Evolutionary conservation across 2,113 vertebrate species (phyloP).

Genomic region (Actinemys pallida): DNA sequence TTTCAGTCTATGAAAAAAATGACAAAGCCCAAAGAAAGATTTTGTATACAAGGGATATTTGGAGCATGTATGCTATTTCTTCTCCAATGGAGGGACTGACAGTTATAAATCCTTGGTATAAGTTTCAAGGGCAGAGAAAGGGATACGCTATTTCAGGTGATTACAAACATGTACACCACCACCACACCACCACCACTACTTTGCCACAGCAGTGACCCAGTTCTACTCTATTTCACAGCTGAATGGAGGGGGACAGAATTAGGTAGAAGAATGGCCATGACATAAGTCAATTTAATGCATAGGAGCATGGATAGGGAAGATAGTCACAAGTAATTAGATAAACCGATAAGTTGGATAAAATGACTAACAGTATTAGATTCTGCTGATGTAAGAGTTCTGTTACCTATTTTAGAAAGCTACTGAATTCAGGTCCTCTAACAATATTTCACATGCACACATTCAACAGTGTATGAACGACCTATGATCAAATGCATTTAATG

Average conservation of each 20-base stretch:
- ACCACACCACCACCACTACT: not conserved
- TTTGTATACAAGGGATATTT: not conserved
- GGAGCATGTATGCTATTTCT: not conserved
- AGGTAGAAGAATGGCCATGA: not conserved
- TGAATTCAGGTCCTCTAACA: not conserved
- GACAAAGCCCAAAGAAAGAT: not conserved
- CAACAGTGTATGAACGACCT: not conserved
- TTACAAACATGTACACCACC: not conserved
- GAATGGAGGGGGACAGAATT: not conserved
- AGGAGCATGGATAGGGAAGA: not conserved
- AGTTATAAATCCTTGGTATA: fast-evolving
- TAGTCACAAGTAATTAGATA: not conserved
- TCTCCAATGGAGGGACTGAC: not conserved
- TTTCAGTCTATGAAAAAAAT: not conserved
- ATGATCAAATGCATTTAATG: not conserved
- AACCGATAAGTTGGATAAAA: not conserved
- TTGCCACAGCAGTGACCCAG: not conserved
- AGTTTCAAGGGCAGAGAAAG: not conserved
- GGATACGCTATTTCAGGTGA: not conserved
- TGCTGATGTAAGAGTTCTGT: not conserved
- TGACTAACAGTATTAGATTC: not conserved
- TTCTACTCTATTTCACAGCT: slow-evolving; percentile 12
- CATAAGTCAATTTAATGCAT: not conserved
- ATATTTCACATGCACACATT: not conserved
- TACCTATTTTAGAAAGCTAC: not conserved